phyloP scores from a whole-genome alignment of 1,140 invertebrate species.

The Ips nitidus region DNA sequence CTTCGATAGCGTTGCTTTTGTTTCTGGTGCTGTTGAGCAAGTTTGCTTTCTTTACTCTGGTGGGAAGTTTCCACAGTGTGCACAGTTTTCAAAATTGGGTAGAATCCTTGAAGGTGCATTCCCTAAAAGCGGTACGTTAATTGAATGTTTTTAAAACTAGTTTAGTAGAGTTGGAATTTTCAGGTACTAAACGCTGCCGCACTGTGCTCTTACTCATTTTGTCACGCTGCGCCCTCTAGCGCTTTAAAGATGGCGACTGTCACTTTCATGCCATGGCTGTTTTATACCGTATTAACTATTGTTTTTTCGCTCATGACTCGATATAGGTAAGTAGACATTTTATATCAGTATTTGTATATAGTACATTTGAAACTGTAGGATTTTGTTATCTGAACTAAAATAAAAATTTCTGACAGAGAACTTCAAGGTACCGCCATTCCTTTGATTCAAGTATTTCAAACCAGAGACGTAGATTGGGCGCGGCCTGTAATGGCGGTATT shows the following conservation, averaged over 20 bases:
- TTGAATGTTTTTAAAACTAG: neutral
- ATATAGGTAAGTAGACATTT: slow-evolving; percentile 46
- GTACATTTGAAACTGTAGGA: too few relatives aligned
- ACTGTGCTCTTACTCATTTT: slow-evolving; percentile 51
- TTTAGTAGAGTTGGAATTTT: neutral
- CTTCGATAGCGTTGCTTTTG: slow-evolving; percentile 42
- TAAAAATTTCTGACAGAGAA: slow-evolving; percentile 40
- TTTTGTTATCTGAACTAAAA: neutral
- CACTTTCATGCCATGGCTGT: slow-evolving; percentile 46
- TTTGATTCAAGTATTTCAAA: slow-evolving; percentile 62
- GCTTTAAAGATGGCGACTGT: slow-evolving; percentile 43
- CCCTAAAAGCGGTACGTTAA: slow-evolving; percentile 25
- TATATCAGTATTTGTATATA: slow-evolving; percentile 3
- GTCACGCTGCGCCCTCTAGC: slow-evolving; percentile 47
- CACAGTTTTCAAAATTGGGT: slow-evolving; percentile 48
- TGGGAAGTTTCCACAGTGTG: slow-evolving; percentile 50
- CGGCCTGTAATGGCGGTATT: slow-evolving; percentile 63
- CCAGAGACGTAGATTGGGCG: slow-evolving; percentile 61
- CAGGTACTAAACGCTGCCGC: slow-evolving; percentile 52
- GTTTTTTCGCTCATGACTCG: slow-evolving; percentile 52
- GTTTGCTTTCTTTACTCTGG: slow-evolving; percentile 50
- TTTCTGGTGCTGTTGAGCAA: slow-evolving; percentile 43
- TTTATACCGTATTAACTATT: slow-evolving; percentile 48
- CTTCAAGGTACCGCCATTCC: slow-evolving; percentile 58
- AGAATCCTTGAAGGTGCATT: slow-evolving; percentile 43